Base-by-base conservation (phyloP, 1,140 invertebrate species). In the Homarus americanus region DNA sequence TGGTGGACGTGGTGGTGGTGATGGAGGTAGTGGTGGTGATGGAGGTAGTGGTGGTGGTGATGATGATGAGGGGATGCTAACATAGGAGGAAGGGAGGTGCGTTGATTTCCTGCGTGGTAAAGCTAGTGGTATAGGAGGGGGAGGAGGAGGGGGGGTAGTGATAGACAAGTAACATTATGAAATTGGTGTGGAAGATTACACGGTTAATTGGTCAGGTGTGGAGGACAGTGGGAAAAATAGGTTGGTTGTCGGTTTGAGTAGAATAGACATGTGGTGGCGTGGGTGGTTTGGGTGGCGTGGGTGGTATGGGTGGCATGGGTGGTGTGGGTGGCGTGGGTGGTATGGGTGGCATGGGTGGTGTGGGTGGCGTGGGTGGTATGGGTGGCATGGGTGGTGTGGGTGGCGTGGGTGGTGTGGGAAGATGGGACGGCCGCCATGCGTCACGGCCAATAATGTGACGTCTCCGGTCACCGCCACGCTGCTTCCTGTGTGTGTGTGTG, bases 371-470 rank as follows among this genome's bases (percentile, higher is more conserved):
- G 15, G 7, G 15, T 10, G 1, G 1, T 49, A 15, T 0, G 44
- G 44, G 53, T 20, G 2, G 17, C 3, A 4, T 12, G 15, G 44
- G 44, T 7, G 44, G 44, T 4, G 44, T 12, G 3, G 53, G 53
- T n/a, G n/a, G n/a, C n/a, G n/a, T n/a, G n/a, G n/a, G n/a, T n/a
- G n/a, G 66, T 24, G 24, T 9, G 66, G 66, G 66, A 82, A 58
- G 79, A 24, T 28, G 41, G 53, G 79, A 49, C 80, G 63, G 53
- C 15, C 36, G 66, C 72, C 83, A 73, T 75, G 66, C 38, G 28
- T 85, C 72, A 73, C 40, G 32, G 69, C n/a, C 72, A 49, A 85
- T 85, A 85, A 85, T 85, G 83, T 44, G 32, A 49, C 44, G 41
- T 75, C 41, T 85, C 83, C 83, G 83, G 83, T 79, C 40, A 15